Conservation (phyloP, 2,113 vertebrate genomes). For the Nyctibius bracteatus region DNA sequence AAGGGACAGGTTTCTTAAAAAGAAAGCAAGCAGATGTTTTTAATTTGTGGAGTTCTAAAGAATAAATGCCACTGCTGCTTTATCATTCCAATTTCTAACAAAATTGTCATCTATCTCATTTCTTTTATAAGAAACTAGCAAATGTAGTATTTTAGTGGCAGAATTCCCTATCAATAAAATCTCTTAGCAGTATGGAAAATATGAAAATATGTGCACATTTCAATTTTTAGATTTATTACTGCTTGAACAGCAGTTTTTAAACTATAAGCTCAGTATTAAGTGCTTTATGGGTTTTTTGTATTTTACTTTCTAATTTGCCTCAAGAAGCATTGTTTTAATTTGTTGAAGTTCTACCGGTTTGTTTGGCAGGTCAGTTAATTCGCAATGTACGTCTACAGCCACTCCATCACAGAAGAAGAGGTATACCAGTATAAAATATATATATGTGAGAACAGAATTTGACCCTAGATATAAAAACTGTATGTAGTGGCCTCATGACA, state of each 20-base stretch:
- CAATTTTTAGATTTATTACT: conserved; percentile 20
- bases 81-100: not conserved
- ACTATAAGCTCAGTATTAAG: not conserved
- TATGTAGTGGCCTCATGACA: not conserved
- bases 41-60: conserved; percentile 53
- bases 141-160: not conserved
- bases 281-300: not conserved
- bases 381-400: not conserved
- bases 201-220: not conserved
- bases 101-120: not conserved
- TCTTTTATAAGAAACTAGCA: conserved; percentile 7
- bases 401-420: not conserved
- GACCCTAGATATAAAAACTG: not conserved
- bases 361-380: not conserved
- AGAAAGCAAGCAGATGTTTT: conserved; percentile 62
- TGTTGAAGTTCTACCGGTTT: not conserved
- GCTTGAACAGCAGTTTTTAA: conserved; percentile 9
- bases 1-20: conserved; percentile 51
- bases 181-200: not conserved
- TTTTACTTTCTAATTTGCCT: conserved; percentile 3
- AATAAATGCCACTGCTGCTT: conserved; percentile 16
- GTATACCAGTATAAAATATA: not conserved
- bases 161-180: not conserved
- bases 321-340: not conserved
- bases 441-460: not conserved